phyloP scores from a whole-genome alignment of 2,888 invertebrate genomes.

The Bugulina stolonifera region DNA sequence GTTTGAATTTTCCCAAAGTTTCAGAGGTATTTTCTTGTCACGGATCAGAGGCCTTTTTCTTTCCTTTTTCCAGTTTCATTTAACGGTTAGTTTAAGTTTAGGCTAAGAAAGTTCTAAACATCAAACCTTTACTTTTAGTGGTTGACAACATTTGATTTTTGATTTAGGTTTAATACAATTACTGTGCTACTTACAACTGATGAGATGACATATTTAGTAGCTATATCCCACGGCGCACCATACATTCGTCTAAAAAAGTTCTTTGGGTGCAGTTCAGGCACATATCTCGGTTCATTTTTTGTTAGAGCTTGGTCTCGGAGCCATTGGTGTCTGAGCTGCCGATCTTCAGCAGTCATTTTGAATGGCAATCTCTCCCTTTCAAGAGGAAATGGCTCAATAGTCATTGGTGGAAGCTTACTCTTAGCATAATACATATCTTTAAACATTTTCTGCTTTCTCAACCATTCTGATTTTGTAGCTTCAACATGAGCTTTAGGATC shows the following conservation, averaged over 20 bases:
- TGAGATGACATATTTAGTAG: slow-evolving; percentile 31
- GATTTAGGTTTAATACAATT: too few species aligned
- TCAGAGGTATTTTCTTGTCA: too few species aligned
- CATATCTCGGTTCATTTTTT: slow-evolving; percentile 40
- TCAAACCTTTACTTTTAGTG: too few species aligned
- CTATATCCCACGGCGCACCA: slow-evolving; percentile 35
- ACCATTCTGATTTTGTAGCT: slow-evolving; percentile 23
- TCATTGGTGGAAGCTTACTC: slow-evolving; percentile 44
- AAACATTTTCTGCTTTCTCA: background rate
- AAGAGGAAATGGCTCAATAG: slow-evolving; percentile 43
- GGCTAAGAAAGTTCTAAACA: too few species aligned
- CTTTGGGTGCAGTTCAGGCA: slow-evolving; percentile 39
- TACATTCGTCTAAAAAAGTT: slow-evolving; percentile 39
- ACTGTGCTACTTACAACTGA: slow-evolving; percentile 32
- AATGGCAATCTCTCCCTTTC: slow-evolving; percentile 39
- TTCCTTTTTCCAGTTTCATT: too few species aligned
- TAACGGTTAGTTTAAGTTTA: too few species aligned
- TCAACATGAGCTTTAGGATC: background rate
- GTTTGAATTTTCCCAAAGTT: too few species aligned
- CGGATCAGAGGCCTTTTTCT: too few species aligned
- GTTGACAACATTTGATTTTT: too few species aligned
- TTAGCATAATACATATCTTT: background rate
- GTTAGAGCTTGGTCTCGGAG: slow-evolving; percentile 44
- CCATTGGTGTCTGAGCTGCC: slow-evolving; percentile 46
- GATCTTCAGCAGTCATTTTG: slow-evolving; percentile 43